phyloP scores from a whole-genome alignment of 2,113 vertebrate genomes.

The Proteles cristata region DNA sequence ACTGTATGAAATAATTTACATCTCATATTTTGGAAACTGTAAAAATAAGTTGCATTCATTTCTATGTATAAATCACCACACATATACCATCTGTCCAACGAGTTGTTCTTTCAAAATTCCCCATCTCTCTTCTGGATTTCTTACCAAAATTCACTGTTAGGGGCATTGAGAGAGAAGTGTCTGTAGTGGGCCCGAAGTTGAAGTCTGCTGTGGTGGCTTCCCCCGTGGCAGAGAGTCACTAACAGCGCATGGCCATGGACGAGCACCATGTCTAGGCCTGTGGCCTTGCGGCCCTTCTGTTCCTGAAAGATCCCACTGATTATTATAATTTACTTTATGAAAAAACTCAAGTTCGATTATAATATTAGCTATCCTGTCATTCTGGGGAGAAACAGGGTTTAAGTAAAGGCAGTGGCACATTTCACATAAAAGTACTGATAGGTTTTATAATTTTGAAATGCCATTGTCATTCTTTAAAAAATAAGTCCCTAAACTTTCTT shows the following conservation, averaged over 20 bases:
- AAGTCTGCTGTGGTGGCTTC: not conserved
- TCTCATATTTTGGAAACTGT: not conserved
- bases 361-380: not conserved
- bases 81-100: not conserved
- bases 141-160: not conserved
- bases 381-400: not conserved
- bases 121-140: not conserved
- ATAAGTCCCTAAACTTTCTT: not conserved
- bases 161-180: not conserved
- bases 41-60: not conserved
- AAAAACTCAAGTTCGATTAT: constrained; percentile 15
- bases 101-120: constrained; percentile 1
- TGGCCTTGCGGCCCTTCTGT: not conserved
- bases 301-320: not conserved
- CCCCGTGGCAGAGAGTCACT: not conserved
- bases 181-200: not conserved
- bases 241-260: not conserved
- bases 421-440: not conserved
- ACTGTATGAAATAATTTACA: not conserved
- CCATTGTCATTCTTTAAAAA: not conserved
- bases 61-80: not conserved
- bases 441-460: constrained; percentile 1
- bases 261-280: not conserved
- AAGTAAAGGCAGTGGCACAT: not conserved
- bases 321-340: constrained; percentile 42